Conservation (phyloP, 2,113 vertebrate species). For the Phoenicopterus ruber region DNA sequence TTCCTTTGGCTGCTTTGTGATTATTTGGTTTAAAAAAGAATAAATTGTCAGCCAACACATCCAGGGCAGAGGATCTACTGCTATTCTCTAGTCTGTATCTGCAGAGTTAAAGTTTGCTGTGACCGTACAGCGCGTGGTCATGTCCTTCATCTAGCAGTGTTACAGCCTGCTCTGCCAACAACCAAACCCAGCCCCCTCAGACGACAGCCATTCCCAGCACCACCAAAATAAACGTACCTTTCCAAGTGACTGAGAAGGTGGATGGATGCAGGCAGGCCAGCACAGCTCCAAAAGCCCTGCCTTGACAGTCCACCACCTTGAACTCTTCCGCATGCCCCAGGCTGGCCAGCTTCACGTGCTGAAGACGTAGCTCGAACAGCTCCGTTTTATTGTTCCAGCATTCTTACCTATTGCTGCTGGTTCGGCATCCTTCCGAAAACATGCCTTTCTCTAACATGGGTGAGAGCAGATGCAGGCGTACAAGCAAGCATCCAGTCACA, state of each 20-base stretch:
- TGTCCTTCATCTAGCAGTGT: background rate
- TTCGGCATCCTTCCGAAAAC: background rate
- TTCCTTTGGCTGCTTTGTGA: background rate
- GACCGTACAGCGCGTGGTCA: background rate
- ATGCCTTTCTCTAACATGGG: rapidly evolving
- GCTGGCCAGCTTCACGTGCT: background rate
- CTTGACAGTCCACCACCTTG: background rate
- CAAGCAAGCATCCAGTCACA: background rate
- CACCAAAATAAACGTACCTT: rapidly evolving
- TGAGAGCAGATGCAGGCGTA: background rate
- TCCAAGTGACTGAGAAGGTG: background rate
- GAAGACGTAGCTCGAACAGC: background rate
- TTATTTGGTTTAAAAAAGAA: background rate
- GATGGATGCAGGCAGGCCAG: background rate
- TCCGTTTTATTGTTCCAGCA: background rate
- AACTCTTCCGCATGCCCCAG: background rate
- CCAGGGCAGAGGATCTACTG: background rate
- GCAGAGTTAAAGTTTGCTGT: background rate
- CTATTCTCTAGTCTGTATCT: background rate
- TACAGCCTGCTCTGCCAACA: background rate
- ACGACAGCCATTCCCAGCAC: background rate
- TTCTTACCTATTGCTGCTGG: background rate
- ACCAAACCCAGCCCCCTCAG: background rate
- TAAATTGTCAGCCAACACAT: background rate
- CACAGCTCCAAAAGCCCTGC: background rate